These are phyloP conservation scores for Diloba caeruleocephala DNA, from an alignment of 2,888 invertebrate species.

Conservation along the genomic window DNA sequence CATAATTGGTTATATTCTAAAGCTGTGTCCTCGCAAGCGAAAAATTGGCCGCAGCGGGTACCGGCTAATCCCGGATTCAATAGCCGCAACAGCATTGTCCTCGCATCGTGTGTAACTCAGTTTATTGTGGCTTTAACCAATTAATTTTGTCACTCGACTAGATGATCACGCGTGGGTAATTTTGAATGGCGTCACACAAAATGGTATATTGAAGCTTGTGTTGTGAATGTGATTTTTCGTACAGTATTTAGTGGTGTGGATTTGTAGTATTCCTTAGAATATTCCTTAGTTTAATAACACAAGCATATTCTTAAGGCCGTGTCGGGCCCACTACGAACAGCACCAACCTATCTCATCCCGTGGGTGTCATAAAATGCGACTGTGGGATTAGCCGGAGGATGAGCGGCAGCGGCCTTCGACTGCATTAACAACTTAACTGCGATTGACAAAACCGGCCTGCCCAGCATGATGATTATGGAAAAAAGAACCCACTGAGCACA, in stretches of 20 bases:
- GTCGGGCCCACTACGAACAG: too few relatives aligned
- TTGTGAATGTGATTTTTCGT: conserved; percentile 9
- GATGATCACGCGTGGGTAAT: conserved; percentile 65
- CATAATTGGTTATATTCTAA: conserved; percentile 20
- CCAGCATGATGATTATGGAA: too few relatives aligned
- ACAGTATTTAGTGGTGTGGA: conserved; percentile 6
- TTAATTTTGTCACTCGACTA: conserved; percentile 76
- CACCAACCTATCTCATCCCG: too few relatives aligned
- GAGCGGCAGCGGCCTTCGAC: too few relatives aligned
- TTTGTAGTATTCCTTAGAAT: too few relatives aligned
- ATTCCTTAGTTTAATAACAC: too few relatives aligned
- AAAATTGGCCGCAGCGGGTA: conserved; percentile 70
- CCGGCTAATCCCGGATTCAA: conserved; percentile 72
- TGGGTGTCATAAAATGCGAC: too few relatives aligned
- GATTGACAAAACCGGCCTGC: too few relatives aligned
- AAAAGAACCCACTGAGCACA: too few relatives aligned
- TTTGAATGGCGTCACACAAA: conserved; percentile 51
- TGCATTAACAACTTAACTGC: too few relatives aligned
- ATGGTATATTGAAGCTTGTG: conserved; percentile 49
- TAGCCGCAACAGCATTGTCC: conserved; percentile 67
- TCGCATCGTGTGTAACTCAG: conserved; percentile 64
- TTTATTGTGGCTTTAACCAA: conserved; percentile 76
- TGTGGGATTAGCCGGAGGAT: too few relatives aligned
- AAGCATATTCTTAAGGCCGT: too few relatives aligned
- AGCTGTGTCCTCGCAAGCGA: conserved; percentile 63